Evolutionary conservation across 2,797 vertebrate species (phyloP), one percentile per base, ranked within the genome.

Genomic region (Catostomus latipinnis): DNA sequence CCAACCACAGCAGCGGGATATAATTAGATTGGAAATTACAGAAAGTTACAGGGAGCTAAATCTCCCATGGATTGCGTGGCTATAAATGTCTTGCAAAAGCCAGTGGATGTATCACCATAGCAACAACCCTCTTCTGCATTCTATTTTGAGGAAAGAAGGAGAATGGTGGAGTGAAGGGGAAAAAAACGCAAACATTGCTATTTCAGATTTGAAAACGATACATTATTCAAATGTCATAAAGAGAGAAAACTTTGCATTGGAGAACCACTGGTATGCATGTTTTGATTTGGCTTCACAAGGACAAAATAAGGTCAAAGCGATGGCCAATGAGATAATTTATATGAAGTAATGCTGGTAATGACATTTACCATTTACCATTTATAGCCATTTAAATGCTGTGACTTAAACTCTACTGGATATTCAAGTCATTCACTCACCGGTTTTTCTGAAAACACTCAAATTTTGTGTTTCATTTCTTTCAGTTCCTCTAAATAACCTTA

Each of bases 41-140:
- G 91, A 93, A 93, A 93, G 91, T 94, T 94, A 93, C 91, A 92
- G 91, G 90, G 88, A 93, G 92, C 91, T 92, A 92, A 93, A 93
- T 90, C 90, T 92, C 92, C 89, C 74, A 86, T 90, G 90, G 90
- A 93, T 92, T 90, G 90, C 85, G 83, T 88, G 92, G 92, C 93
- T 94, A 94, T 94, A 94, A 94, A 94, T 94, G 93, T 93, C 92
- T 92, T 90, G 89, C 90, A 91, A 92, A 94, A 92, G 93, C 92
- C 93, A 90, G 91, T 92, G 93, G 93, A 94, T 94, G 92, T 93
- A 92, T 94, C 93, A 93, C 93, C 92, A 94, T 94, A 92, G 93
- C 93, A 94, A 94, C 93, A 93, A 92, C 92, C 92, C 93, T 93
- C 91, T 93, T 92, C 93, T 90, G 91, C 91, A 91, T 91, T 92